Evolutionary conservation across 1,140 invertebrate species (phyloP).

Genomic region (Solenopsis fugax): DNA sequence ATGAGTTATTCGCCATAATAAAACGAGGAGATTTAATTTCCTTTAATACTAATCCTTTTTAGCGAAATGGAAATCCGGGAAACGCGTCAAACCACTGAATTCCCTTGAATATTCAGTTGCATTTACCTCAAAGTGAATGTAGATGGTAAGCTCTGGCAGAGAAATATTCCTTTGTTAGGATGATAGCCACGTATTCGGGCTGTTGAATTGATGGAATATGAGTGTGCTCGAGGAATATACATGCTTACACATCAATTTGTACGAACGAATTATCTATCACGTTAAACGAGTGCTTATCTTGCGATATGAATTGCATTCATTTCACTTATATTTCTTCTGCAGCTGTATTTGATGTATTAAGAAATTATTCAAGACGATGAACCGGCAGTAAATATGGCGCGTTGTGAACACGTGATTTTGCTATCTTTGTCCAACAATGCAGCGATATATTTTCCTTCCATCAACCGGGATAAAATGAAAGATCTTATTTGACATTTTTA

Average conservation of each 20-base stretch:
- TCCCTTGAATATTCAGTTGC: constrained; percentile 60
- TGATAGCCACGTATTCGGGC: constrained; percentile 54
- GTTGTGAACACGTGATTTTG: neutral
- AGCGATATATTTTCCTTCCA: neutral
- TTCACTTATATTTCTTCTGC: neutral
- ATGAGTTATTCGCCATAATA: constrained; percentile 37
- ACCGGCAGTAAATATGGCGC: neutral
- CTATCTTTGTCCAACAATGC: neutral
- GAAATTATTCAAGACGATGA: neutral
- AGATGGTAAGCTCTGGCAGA: constrained; percentile 54
- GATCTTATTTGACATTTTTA: constrained; percentile 37
- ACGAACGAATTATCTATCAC: constrained; percentile 26
- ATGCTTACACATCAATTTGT: constrained; percentile 38
- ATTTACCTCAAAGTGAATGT: constrained; percentile 64
- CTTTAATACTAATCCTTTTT: constrained; percentile 60
- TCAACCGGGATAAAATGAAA: neutral
- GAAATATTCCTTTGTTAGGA: constrained; percentile 64
- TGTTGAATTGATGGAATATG: constrained; percentile 48
- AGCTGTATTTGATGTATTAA: neutral
- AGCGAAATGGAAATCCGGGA: constrained; percentile 43
- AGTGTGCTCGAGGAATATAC: constrained; percentile 37
- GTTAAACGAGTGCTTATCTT: constrained; percentile 16
- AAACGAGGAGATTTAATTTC: constrained; percentile 61
- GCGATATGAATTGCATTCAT: neutral
- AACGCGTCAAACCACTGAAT: constrained; percentile 60